Evolutionary conservation across 2,797 vertebrate species (phyloP).

Genomic region (Iguana delicatissima): DNA sequence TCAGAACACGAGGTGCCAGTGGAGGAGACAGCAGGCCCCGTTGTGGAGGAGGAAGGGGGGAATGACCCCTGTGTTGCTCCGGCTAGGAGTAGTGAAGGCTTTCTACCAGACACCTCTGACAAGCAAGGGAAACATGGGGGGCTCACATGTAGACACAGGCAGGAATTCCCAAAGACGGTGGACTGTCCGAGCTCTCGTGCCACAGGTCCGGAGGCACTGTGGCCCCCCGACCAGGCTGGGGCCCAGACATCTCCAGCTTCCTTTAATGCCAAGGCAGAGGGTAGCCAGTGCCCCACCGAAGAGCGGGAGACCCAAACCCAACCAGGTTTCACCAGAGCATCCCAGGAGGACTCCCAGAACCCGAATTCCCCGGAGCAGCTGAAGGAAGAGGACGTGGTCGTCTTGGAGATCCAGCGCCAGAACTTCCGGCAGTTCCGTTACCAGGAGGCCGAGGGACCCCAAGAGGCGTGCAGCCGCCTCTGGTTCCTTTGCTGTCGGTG

Average conservation of each 20-base stretch:
- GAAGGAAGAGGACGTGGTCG: not conserved
- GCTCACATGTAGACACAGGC: not conserved
- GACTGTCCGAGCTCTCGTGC: not conserved
- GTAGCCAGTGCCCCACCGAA: not conserved
- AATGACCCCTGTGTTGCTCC: not conserved
- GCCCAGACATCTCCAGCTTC: not conserved
- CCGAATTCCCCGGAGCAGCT: not conserved
- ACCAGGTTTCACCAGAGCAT: not conserved
- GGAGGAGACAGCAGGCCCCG: not conserved
- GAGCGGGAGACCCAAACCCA: not conserved
- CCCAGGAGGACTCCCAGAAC: not conserved
- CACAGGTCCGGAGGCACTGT: fast-evolving
- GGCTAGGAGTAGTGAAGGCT: not conserved
- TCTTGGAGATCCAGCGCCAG: conserved; percentile 32
- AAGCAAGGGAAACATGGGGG: not conserved
- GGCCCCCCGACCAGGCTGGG: not conserved
- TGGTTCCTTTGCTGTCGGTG: conserved; percentile 63
- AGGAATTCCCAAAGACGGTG: not conserved
- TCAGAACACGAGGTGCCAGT: not conserved
- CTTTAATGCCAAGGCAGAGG: not conserved
- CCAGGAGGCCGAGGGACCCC: conserved; percentile 51
- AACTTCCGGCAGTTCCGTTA: conserved; percentile 71
- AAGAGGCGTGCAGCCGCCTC: conserved; percentile 55
- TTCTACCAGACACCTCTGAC: not conserved
- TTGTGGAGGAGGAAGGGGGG: not conserved